Base-by-base conservation (phyloP, 2,888 invertebrate species). In the Cheiracanthium punctorium region DNA sequence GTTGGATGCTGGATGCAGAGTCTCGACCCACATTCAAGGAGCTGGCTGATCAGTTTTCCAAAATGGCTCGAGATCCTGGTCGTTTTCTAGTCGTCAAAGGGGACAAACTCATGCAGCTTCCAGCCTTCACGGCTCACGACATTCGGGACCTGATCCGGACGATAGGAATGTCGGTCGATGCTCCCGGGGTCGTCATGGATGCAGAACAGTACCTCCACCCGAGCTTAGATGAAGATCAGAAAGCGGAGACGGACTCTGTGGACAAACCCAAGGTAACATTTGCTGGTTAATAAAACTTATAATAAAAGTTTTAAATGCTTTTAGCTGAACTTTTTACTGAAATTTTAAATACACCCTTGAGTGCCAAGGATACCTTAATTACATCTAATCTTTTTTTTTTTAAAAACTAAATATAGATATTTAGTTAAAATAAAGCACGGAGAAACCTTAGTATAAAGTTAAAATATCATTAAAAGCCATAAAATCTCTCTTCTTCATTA, bases 1-100 rank as follows among this genome's bases (percentile, higher is more conserved):
- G 93, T 92, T 99, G 99, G 99, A 96, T 98, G 95, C 92, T 98
- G 88, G 97, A 98, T 91, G 97, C 98, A 0, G 98, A 98, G 90
- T 95, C 96, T 90, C 93, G 99, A 80, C 99, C 99, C 0, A 95
- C 95, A 7, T 99, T 99, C 92, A 95, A 96, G 90, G 96, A 98
- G 91, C 93, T 99, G 69, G 96, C 96, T 0, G 96, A 97, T 76
- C 96, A 96, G 72, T 99, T 99, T 91, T 95, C 96, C 0, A 97
- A 97, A 91, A 99, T 98, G 95, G 96, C 97, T 0, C 93, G 96
- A 79, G 98, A 99, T 93, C 99, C 99, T 4, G 98, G 98, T 24
- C 94, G 98, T 69, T 99, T 98, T 92, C 94, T 99, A 89, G 97
- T 96, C 77, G 98, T 99, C 90, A 95, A 94, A 67, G 97, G 98